Percentiles rank a stretch among this genome's conserved stretches.
Conservation (phyloP, 2,888 invertebrate species). For the Leptinotarsa rubiginosa region DNA sequence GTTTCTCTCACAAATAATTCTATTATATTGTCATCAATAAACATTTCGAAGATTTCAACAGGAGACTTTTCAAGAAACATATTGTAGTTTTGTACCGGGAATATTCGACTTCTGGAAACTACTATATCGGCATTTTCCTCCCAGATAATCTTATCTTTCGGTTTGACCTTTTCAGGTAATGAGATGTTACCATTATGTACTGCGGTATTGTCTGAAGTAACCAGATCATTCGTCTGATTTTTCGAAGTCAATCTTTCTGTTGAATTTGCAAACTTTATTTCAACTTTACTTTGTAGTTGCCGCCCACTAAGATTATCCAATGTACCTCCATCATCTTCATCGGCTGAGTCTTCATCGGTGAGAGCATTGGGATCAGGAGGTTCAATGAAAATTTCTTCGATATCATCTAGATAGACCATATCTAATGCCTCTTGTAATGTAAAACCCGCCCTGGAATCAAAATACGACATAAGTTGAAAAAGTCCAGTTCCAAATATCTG, state of each 20-base stretch:
- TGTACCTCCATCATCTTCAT: not conserved
- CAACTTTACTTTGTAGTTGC: not conserved
- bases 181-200: constrained; percentile 8
- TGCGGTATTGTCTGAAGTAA: not conserved
- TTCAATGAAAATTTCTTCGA: not conserved
- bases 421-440: not conserved
- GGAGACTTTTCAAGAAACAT: no score
- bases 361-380: constrained; percentile 16
- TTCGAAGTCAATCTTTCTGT: constrained; percentile 5
- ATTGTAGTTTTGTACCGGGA: no score
- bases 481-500: constrained; percentile 4
- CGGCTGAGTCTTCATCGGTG: not conserved
- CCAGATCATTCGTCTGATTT: constrained; percentile 3
- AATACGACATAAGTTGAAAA: constrained; percentile 3
- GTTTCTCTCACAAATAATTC: constrained; percentile 5
- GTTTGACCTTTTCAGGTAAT: not conserved
- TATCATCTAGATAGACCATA: not conserved
- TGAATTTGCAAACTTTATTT: no score
- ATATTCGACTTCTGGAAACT: not conserved
- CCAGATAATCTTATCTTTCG: not conserved
- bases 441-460: constrained; percentile 11
- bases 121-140: not conserved
- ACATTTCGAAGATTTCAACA: no score
- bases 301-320: not conserved
- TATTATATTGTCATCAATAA: not conserved